Evolutionary conservation across 35 echinoderm and acorn worm species (phyloP).

Genomic region (Diadema setosum): DNA sequence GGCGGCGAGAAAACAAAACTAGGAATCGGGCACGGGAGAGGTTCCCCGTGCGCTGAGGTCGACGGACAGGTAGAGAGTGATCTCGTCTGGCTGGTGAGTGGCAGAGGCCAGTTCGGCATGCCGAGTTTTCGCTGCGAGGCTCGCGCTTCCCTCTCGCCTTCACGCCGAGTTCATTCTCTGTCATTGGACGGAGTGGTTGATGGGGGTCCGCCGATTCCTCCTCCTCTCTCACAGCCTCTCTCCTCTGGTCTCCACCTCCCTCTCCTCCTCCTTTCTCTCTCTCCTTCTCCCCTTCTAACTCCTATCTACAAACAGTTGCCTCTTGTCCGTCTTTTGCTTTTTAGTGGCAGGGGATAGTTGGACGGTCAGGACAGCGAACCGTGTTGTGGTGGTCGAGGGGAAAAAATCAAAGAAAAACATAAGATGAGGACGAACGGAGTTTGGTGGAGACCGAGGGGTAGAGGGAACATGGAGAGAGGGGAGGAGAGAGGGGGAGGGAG

Average conservation of each 20-base stretch:
- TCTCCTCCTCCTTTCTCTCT: too few relatives aligned
- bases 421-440: too few relatives aligned
- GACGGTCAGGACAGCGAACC: constrained; percentile 6
- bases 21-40: too few relatives aligned
- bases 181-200: neutral
- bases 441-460: neutral
- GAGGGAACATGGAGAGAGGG: neutral
- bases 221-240: too few relatives aligned
- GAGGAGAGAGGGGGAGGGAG: neutral
- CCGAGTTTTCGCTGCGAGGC: neutral
- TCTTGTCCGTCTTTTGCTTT: too few relatives aligned
- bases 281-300: too few relatives aligned
- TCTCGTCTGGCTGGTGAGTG: neutral
- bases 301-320: too few relatives aligned
- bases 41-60: neutral
- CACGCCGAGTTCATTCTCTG: constrained; percentile 1
- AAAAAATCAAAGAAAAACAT: too few relatives aligned
- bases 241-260: too few relatives aligned
- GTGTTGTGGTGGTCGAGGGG: neutral
- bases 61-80: neutral
- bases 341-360: too few relatives aligned
- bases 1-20: too few relatives aligned
- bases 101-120: neutral
- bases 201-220: too few relatives aligned
- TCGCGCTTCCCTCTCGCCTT: neutral